Evolutionary conservation across 2,113 vertebrate species (phyloP), one percentile per base, ranked within the genome.

Genomic region (Osmerus mordax): DNA sequence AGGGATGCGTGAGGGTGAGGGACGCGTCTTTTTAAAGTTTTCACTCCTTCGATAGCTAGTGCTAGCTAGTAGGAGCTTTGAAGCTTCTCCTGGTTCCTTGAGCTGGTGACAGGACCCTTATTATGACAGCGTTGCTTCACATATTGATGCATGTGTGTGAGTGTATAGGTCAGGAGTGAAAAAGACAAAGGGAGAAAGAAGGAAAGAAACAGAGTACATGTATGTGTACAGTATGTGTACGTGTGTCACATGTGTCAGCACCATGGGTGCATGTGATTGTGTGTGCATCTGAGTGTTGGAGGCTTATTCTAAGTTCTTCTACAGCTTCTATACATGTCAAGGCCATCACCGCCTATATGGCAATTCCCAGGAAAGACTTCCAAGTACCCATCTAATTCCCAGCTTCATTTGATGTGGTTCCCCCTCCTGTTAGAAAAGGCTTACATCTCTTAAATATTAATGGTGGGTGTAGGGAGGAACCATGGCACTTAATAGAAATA

Each of bases 401-500:
- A 78, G 85, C 77, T 84, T 91, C 78, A 89, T 90, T 88, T 91
- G 87, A 92, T 89, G 88, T 86, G 56, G 59, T 67, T 91, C 86
- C 88, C 89, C 70, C 36, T 68, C 81, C 87, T 86, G 89, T 90
- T 89, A 90, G 83, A 74, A 52, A 76, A 69, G 85, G 81, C 87
- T 91, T 90, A 89, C 84, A 86, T 86, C 84, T 81, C 77, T 86
- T 92, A 84, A 92, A 91, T 91, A 92, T 92, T 91, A 90, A 93
- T 90, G 82, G 78, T 80, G 66, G 68, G 47, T 71, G 85, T 82
- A 87, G 86, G 87, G 87, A 86, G 85, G 86, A 82, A 81, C 77
- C 84, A 60, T 78, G 81, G 80, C 84, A 81, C 87, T 87, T 91
- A 91, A 92, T 86, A 88, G 87, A 89, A 89, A 84, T 82, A 90